Conservation (phyloP, 2,113 vertebrate genomes). For the Kryptolebias marmoratus region DNA sequence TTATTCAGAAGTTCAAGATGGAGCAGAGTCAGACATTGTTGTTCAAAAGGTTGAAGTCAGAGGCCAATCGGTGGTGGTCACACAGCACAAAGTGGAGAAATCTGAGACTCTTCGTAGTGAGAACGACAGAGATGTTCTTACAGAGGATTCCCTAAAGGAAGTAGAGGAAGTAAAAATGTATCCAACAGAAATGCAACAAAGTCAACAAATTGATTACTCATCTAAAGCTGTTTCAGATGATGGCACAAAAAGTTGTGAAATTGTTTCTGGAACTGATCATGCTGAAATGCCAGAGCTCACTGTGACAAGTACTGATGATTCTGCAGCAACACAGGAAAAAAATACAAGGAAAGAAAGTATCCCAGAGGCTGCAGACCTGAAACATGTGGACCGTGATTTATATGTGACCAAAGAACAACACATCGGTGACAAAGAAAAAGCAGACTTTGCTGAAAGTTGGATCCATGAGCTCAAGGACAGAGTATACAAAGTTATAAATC, state of each 20-base stretch:
- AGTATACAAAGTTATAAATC: no score
- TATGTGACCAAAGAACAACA: background rate
- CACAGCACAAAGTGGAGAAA: no score
- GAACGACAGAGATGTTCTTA: no score
- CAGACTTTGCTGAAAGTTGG: background rate
- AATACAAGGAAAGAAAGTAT: background rate
- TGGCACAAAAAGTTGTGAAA: background rate
- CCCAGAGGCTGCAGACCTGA: no score
- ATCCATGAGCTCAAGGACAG: background rate
- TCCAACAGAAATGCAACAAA: background rate
- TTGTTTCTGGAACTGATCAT: background rate
- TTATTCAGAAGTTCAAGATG: background rate
- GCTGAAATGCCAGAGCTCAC: background rate
- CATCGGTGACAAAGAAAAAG: background rate
- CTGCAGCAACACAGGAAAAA: background rate
- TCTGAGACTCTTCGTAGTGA: no score
- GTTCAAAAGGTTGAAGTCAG: no score
- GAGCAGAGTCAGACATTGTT: background rate
- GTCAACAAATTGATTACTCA: background rate
- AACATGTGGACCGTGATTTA: no score
- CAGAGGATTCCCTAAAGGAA: no score
- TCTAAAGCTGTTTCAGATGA: background rate
- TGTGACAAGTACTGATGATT: background rate
- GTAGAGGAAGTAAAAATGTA: no score
- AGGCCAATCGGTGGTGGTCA: no score